Percentiles rank a stretch among this genome's conserved stretches.
These are phyloP conservation scores for Brachionus rotundiformis DNA, from an alignment of 1,140 invertebrate species.

Conservation along the genomic window DNA sequence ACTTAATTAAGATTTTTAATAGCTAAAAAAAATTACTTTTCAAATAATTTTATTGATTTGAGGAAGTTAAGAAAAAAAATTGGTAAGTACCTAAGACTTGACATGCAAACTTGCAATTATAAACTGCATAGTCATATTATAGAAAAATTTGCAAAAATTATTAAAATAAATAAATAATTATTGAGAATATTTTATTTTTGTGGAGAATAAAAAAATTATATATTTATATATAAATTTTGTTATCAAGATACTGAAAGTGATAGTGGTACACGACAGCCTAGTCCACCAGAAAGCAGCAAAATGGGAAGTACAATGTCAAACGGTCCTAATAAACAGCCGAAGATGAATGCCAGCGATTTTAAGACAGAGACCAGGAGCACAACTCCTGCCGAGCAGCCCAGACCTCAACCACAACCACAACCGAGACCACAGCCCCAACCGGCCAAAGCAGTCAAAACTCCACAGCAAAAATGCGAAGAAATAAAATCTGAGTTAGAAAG, in stretches of 20 bases:
- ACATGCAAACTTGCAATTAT: background rate
- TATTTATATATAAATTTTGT: background rate
- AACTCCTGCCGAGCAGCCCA: background rate
- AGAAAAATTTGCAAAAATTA: conserved; percentile 30
- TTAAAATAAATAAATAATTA: conserved; percentile 36
- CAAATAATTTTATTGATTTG: too few relatives aligned
- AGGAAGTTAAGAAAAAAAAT: conserved; percentile 8
- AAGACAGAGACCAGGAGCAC: background rate
- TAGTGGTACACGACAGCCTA: background rate
- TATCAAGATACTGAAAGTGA: conserved; percentile 5
- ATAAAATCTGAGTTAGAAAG: conserved; percentile 29
- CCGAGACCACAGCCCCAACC: background rate
- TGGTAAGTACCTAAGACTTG: background rate
- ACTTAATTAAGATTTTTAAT: background rate
- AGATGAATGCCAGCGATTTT: background rate
- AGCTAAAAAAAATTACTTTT: too few relatives aligned
- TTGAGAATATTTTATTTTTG: conserved; percentile 1
- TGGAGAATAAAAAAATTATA: background rate
- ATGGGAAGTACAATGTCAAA: conserved; percentile 41
- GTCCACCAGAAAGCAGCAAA: background rate
- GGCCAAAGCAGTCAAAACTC: background rate
- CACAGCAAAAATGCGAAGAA: conserved; percentile 21
- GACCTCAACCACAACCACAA: background rate
- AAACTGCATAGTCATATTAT: background rate
- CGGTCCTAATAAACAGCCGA: background rate